Conservation (phyloP, 2,888 invertebrate species). For the Megalurothrips usitatus region DNA sequence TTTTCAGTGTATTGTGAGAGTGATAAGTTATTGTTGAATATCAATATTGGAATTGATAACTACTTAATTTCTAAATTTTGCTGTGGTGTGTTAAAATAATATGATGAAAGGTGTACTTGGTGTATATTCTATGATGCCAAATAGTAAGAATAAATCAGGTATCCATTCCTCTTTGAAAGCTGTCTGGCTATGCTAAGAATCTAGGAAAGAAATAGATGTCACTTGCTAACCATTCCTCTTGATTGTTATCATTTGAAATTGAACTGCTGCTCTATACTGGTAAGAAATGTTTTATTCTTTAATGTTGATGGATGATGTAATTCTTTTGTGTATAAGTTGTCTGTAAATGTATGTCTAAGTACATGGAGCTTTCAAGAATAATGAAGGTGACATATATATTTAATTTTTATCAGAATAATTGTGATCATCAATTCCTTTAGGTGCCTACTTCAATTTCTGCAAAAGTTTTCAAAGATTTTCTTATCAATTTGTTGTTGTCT, state of each 20-base stretch:
- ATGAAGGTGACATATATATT: not conserved
- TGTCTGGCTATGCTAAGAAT: not conserved
- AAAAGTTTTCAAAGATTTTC: not conserved
- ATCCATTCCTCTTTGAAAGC: not conserved
- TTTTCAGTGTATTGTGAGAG: not conserved
- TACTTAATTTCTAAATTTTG: too few relatives aligned
- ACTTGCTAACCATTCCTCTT: not conserved
- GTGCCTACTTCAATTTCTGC: not conserved
- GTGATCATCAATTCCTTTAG: not conserved
- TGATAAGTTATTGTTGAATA: not conserved
- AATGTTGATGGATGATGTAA: too few relatives aligned
- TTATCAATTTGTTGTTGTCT: not conserved
- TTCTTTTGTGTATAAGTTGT: too few relatives aligned
- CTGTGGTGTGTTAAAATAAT: too few relatives aligned
- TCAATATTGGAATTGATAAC: too few relatives aligned
- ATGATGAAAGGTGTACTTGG: not conserved
- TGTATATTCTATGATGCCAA: constrained; percentile 4
- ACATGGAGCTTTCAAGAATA: not conserved
- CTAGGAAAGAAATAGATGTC: not conserved
- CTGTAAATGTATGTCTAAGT: not conserved
- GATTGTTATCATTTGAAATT: not conserved
- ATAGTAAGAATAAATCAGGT: not conserved
- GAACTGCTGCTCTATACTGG: not conserved
- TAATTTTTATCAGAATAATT: not conserved
- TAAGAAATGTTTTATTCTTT: not conserved